Conservation (phyloP, 2,797 vertebrate genomes). For the Nasua narica region DNA sequence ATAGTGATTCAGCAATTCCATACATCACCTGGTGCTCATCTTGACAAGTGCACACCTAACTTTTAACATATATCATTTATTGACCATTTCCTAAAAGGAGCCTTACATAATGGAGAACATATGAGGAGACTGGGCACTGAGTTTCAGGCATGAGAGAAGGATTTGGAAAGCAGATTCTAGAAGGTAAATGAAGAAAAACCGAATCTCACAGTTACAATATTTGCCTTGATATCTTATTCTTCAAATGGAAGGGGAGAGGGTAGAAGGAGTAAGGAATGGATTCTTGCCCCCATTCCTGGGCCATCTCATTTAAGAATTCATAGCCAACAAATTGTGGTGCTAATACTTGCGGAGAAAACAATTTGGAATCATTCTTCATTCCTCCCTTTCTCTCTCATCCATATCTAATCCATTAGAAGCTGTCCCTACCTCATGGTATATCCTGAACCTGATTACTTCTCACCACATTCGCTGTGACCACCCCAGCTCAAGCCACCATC, state of each 20-base stretch:
- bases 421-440: background rate
- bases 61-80: background rate
- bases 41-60: background rate
- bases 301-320: background rate
- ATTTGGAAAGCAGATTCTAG: background rate
- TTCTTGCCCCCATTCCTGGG: background rate
- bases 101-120: background rate
- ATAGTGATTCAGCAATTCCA: background rate
- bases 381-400: background rate
- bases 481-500: accelerated
- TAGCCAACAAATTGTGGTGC: background rate
- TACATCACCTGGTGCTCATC: background rate
- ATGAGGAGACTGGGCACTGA: background rate
- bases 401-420: background rate
- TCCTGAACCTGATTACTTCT: background rate
- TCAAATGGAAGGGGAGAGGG: too few relatives aligned
- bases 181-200: background rate
- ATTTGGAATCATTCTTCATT: background rate
- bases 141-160: background rate
- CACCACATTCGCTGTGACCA: background rate
- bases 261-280: too few relatives aligned
- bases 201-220: background rate
- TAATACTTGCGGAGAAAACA: background rate
- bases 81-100: background rate
- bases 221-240: too few relatives aligned